Percentiles rank a stretch among this genome's conserved stretches.
These are phyloP conservation scores for Hesperophylax magnus DNA, from an alignment of 1,140 invertebrate species.

Conservation along the genomic window DNA sequence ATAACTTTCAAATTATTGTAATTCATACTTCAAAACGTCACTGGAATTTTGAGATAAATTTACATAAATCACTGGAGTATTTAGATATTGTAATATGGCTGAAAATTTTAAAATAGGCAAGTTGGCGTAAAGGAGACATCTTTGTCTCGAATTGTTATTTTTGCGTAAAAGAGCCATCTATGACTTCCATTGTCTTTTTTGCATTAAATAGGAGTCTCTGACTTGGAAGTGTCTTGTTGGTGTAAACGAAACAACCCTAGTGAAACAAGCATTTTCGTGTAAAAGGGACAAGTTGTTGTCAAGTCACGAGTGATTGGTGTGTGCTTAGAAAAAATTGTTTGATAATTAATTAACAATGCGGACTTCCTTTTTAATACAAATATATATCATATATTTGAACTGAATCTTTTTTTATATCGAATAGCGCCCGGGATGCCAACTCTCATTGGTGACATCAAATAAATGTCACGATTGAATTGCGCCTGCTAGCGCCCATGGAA, in stretches of 20 bases:
- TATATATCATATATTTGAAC: not conserved
- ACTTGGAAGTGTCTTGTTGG: not conserved
- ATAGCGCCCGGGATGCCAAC: not conserved
- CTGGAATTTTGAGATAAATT: too few relatives aligned
- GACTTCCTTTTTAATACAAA: not conserved
- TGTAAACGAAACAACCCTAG: not conserved
- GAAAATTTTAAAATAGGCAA: too few relatives aligned
- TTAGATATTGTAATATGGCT: too few relatives aligned
- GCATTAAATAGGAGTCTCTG: too few relatives aligned
- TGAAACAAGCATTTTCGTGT: too few relatives aligned
- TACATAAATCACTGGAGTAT: too few relatives aligned
- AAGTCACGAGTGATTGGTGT: slow-evolving; percentile 28
- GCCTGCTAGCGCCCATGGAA: not conserved
- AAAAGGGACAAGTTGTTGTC: not conserved
- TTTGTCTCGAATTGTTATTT: too few relatives aligned
- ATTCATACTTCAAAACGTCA: too few relatives aligned
- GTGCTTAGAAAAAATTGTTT: slow-evolving; percentile 23
- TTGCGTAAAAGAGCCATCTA: too few relatives aligned
- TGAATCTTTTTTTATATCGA: not conserved
- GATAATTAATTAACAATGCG: not conserved
- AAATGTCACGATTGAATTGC: not conserved
- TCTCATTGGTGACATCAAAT: not conserved
- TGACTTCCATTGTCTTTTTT: too few relatives aligned
- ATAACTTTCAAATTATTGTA: too few relatives aligned
- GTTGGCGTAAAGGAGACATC: too few relatives aligned